phyloP scores from a whole-genome alignment of 1,140 invertebrate species.

The Plectrocnemia conspersa region DNA sequence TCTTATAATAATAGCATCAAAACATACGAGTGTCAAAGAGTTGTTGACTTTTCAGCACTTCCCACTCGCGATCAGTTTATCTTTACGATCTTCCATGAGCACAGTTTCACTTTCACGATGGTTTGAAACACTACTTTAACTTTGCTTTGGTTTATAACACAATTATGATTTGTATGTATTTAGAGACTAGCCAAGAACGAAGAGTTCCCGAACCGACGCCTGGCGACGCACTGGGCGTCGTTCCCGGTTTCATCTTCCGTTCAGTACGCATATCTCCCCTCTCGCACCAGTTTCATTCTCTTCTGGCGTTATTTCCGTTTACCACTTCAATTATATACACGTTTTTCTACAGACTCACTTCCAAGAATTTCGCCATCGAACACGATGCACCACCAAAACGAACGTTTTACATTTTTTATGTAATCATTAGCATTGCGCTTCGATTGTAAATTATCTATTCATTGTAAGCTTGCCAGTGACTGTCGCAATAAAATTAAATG shows the following conservation, averaged over 20 bases:
- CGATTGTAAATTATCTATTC: too few relatives aligned
- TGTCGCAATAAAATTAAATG: too few relatives aligned
- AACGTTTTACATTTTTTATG: too few relatives aligned
- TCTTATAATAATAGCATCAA: background rate
- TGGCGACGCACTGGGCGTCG: constrained; percentile 18
- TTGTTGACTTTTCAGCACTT: constrained; percentile 2
- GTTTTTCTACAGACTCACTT: too few relatives aligned
- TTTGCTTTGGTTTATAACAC: background rate
- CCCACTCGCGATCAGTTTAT: background rate
- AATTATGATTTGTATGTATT: too few relatives aligned
- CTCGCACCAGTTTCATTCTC: constrained; percentile 4
- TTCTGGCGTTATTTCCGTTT: background rate
- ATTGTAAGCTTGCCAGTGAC: too few relatives aligned
- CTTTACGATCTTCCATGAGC: background rate
- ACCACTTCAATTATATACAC: too few relatives aligned
- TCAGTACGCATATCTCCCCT: background rate
- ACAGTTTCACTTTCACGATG: background rate
- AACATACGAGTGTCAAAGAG: background rate
- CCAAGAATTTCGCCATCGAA: too few relatives aligned
- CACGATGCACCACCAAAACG: too few relatives aligned
- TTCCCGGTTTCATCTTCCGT: background rate
- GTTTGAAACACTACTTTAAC: background rate
- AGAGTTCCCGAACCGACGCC: constrained; percentile 24
- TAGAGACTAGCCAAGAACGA: too few relatives aligned
- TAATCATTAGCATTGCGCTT: too few relatives aligned